phyloP scores from a whole-genome alignment of 2,797 vertebrate species.

The Esox lucius region DNA sequence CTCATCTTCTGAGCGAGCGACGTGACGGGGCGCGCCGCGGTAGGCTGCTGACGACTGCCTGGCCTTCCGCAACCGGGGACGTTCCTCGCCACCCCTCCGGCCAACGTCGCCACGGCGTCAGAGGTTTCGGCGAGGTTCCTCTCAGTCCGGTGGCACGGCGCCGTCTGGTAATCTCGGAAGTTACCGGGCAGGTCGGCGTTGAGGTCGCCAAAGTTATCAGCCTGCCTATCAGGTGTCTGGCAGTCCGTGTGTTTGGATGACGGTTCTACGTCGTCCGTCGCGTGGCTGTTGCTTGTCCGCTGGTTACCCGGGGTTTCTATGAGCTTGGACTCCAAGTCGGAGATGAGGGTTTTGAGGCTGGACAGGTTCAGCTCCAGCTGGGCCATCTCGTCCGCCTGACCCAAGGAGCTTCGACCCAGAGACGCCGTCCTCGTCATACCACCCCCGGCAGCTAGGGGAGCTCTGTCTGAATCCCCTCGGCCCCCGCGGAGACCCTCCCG shows the following conservation, averaged over 20 bases:
- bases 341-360: constrained; percentile 68
- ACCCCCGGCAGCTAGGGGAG: constrained; percentile 10
- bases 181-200: background rate
- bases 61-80: constrained; percentile 6
- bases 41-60: constrained; percentile 23
- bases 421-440: background rate
- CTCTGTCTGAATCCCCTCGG: background rate
- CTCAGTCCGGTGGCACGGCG: background rate
- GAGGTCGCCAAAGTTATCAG: constrained; percentile 13
- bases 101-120: no score
- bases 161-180: background rate
- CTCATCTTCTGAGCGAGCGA: constrained; percentile 53
- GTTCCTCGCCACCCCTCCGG: background rate
- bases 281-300: background rate
- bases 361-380: constrained; percentile 69
- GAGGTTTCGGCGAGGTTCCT: background rate
- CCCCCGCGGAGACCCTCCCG: background rate
- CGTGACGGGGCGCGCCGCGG: constrained; percentile 31
- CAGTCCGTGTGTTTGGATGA: background rate
- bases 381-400: constrained; percentile 60
- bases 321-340: constrained; percentile 69
- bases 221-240: background rate
- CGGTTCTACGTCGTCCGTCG: background rate
- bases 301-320: constrained; percentile 45
- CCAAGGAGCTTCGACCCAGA: constrained; percentile 43